A percentile compares a stretch with the other conserved stretches of the same genome.
Evolutionary conservation across 2,888 invertebrate species (phyloP).

Genomic region (Bugula neritina): DNA sequence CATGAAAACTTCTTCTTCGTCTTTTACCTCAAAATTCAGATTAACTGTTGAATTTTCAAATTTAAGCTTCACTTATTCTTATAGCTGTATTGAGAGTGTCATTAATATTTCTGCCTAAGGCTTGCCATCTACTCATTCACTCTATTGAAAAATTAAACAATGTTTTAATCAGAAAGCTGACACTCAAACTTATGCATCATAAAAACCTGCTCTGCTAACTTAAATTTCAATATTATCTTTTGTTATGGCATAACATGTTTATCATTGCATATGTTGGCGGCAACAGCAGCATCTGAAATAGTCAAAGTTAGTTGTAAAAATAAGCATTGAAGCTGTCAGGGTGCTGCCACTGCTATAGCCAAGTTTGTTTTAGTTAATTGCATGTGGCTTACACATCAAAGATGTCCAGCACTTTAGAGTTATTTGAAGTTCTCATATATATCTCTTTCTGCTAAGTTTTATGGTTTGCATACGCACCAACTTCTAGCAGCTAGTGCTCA

Average conservation of each 20-base stretch:
- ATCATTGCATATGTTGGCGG: background rate
- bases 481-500: no score
- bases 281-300: background rate
- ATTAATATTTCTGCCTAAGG: background rate
- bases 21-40: no score
- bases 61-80: no score
- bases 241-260: background rate
- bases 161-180: constrained; percentile 4
- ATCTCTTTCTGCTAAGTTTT: no score
- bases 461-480: no score
- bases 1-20: no score
- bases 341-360: no score
- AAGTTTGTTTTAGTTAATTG: no score
- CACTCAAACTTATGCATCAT: background rate
- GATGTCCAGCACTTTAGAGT: no score
- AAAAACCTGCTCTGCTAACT: background rate
- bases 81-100: background rate
- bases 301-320: background rate
- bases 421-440: no score
- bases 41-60: no score
- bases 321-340: background rate
- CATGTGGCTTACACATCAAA: no score
- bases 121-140: background rate
- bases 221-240: constrained; percentile 20
- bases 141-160: background rate